phyloP scores from a whole-genome alignment of 2,113 vertebrate species.

The Onychostoma macrolepis region DNA sequence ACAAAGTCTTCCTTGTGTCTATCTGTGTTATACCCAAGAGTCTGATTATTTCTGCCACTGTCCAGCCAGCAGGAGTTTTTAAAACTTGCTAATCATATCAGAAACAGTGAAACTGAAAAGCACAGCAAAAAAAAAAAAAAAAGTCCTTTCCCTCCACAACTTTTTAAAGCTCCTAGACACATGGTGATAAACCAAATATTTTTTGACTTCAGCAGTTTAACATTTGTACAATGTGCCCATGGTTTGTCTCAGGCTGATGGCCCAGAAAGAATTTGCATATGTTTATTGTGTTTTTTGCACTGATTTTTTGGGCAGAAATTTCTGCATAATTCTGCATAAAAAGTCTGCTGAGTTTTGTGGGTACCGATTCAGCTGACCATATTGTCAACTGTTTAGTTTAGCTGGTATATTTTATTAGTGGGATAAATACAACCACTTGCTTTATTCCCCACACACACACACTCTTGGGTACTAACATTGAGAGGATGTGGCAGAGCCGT shows the following conservation, averaged over 20 bases:
- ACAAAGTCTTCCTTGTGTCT: neutral
- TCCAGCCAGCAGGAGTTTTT: neutral
- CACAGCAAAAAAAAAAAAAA: conserved; percentile 37
- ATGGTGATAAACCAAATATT: neutral
- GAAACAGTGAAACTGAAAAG: conserved; percentile 1
- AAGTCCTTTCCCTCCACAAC: neutral
- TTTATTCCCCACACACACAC: neutral
- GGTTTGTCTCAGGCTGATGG: neutral
- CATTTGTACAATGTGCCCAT: neutral
- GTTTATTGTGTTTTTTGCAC: neutral
- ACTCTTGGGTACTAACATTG: conserved; percentile 58
- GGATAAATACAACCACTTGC: neutral
- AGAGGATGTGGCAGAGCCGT: conserved; percentile 42
- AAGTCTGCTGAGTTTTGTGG: neutral
- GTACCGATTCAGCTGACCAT: neutral
- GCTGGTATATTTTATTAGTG: neutral
- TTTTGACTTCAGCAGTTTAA: neutral
- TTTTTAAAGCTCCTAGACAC: neutral
- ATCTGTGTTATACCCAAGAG: conserved; percentile 31
- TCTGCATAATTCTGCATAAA: neutral
- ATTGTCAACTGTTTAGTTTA: neutral
- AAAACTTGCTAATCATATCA: conserved; percentile 33
- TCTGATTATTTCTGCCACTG: conserved; percentile 32
- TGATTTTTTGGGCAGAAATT: neutral
- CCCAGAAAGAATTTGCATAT: neutral